A percentile compares a stretch with the other conserved stretches of the same genome.
These are phyloP conservation scores for Ischnura elegans DNA, from an alignment of 2,888 invertebrate species.

Conservation along the genomic window DNA sequence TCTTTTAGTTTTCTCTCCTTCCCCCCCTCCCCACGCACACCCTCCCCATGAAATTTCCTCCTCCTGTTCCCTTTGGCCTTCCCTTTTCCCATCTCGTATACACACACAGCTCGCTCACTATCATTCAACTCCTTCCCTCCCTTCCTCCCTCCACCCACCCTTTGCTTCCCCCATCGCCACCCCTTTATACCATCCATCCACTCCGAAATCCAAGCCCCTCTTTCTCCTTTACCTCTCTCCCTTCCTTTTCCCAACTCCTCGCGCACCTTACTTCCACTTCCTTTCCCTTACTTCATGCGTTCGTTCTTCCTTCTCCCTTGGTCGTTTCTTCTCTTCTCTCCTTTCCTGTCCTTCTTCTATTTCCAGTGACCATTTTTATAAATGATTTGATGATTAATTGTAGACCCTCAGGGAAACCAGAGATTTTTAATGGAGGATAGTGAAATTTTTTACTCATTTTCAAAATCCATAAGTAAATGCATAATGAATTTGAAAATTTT, in stretches of 20 bases:
- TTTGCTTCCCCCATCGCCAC: background rate
- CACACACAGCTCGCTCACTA: constrained; percentile 36
- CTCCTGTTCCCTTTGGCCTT: background rate
- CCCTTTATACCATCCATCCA: background rate
- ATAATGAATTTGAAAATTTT: too few relatives aligned
- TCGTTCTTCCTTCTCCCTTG: background rate
- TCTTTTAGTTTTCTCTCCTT: constrained; percentile 9
- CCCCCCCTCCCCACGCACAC: background rate
- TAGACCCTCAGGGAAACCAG: too few relatives aligned
- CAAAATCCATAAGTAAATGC: too few relatives aligned
- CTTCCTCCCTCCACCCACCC: background rate
- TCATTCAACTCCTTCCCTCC: constrained; percentile 3
- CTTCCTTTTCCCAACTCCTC: background rate
- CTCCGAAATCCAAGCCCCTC: background rate
- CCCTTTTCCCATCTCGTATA: background rate
- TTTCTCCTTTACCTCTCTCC: background rate
- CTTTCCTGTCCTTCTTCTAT: too few relatives aligned
- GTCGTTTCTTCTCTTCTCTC: background rate
- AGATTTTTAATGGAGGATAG: too few relatives aligned
- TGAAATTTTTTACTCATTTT: too few relatives aligned
- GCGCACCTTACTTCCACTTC: background rate
- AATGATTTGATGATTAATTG: too few relatives aligned
- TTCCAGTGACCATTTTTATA: too few relatives aligned
- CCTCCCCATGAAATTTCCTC: background rate
- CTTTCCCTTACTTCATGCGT: background rate